Base-by-base conservation (phyloP, 2,797 vertebrate genomes). In the Menidia menidia region DNA sequence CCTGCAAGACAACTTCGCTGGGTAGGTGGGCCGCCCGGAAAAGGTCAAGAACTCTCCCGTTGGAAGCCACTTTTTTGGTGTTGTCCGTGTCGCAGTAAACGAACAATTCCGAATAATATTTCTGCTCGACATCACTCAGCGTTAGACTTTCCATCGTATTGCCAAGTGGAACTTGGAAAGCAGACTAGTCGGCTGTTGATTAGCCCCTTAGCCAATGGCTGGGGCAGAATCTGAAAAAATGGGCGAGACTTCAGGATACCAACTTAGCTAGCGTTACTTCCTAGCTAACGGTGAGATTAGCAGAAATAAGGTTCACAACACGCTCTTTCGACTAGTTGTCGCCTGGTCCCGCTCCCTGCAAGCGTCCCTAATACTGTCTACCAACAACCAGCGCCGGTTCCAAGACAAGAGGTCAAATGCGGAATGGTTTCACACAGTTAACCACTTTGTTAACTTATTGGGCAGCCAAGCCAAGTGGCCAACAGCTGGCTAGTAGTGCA, bases 21-120 rank as follows among this genome's bases (percentile, higher is more conserved):
- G 96, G 95, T 53, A 98, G 95, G 95, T 99, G 97, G 87, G 97
- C 97, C 92, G 97, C 97, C 93, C 97, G 94, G 94, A 98, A 97
- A 75, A 99, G 96, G 92, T 98, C 97, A 83, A 97, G 93, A 88
- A 98, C 97, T 88, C 96, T 95, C 69, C 96, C 96, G 78, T 96
- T 96, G 84, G 96, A 96, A 65, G 96, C 96, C 91, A 98, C 96
- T 95, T 99, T 99, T 89, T 98, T 98, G 84, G 96, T 97, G 94
- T 96, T 97, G 89, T 99, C 97, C 84, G 96, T 97, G 94, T 98
- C 97, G 95, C 97, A 98, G 93, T 97, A 98, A 48, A 95, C 92
- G 92, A 98, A 98, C 87, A 99, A 92, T 73, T 98, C 97, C 84
- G 97, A 97, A 89, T 98, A 99, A 81, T 98, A 98, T 85, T 97